A percentile compares a stretch with the other conserved stretches of the same genome.
Conservation (phyloP, 2,797 vertebrate species). For the Mareca strepera region DNA sequence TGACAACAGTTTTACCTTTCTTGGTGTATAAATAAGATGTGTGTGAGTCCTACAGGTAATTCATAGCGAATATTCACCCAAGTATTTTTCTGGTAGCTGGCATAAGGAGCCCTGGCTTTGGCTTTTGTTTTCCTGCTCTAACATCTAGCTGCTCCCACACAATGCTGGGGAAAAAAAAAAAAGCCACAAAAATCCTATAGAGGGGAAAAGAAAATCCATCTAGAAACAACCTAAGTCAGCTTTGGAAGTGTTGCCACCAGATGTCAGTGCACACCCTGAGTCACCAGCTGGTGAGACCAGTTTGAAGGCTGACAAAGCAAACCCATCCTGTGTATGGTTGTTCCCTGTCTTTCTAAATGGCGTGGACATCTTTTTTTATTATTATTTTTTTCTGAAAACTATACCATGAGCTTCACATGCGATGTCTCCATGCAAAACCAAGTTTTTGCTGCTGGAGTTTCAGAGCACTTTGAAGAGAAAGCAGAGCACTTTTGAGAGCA, state of each 20-base stretch:
- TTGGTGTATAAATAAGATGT: not conserved
- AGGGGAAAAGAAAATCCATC: not conserved
- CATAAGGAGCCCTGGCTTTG: not conserved
- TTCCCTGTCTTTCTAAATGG: not conserved
- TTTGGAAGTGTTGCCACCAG: no score
- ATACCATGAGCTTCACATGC: not conserved
- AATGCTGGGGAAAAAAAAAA: not conserved
- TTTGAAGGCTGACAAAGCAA: not conserved
- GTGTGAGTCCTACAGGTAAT: not conserved
- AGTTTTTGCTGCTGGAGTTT: not conserved
- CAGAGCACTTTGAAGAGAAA: no score
- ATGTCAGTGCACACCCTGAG: not conserved
- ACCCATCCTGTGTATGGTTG: not conserved
- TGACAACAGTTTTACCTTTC: not conserved
- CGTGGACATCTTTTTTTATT: not conserved
- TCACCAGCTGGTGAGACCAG: not conserved
- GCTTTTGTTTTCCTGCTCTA: not conserved
- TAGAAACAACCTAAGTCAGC: no score
- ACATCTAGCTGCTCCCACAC: not conserved
- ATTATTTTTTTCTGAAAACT: not conserved
- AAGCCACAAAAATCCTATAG: not conserved
- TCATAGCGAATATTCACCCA: fast-evolving
- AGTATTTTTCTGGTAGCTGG: not conserved
- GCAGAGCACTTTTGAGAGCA: no score
- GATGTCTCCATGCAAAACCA: not conserved